Percentiles rank a stretch among this genome's conserved stretches.
These are phyloP conservation scores for Lineus longissimus DNA, from an alignment of 1,140 invertebrate genomes.

Conservation along the genomic window DNA sequence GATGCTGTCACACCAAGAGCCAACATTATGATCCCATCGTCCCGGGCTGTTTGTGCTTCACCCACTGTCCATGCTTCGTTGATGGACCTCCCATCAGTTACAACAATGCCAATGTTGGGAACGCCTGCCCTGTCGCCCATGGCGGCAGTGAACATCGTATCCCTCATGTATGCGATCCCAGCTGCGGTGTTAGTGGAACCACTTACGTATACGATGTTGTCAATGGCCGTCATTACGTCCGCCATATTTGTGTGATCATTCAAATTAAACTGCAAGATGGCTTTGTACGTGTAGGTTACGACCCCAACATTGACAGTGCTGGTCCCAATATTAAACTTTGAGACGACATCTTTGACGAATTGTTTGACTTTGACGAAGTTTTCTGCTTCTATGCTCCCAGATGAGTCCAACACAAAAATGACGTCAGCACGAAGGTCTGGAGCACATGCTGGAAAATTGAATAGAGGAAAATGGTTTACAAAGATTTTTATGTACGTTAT, in stretches of 20 bases:
- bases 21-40: conserved; percentile 36
- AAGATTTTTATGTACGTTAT: too few relatives aligned
- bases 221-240: conserved; percentile 28
- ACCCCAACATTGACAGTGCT: conserved; percentile 36
- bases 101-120: conserved; percentile 22
- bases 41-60: conserved; percentile 32
- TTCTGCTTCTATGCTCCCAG: conserved; percentile 31
- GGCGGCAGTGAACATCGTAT: conserved; percentile 19
- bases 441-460: too few relatives aligned
- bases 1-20: conserved; percentile 43
- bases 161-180: conserved; percentile 33
- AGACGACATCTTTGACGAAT: conserved; percentile 36
- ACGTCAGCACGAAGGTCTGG: conserved; percentile 37
- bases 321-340: conserved; percentile 30
- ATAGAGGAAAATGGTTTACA: too few relatives aligned
- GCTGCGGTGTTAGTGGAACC: conserved; percentile 45
- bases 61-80: conserved; percentile 9
- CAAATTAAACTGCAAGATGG: conserved; percentile 33
- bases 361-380: conserved; percentile 34
- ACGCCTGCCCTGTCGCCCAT: conserved; percentile 24
- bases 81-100: conserved; percentile 28
- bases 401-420: conserved; percentile 39
- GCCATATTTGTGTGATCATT: too few relatives aligned
- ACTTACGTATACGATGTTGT: conserved; percentile 30
- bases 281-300: conserved; percentile 32